These are phyloP conservation scores for Odontomyia ornata DNA, from an alignment of 2,888 invertebrate species.

Conservation along the genomic window DNA sequence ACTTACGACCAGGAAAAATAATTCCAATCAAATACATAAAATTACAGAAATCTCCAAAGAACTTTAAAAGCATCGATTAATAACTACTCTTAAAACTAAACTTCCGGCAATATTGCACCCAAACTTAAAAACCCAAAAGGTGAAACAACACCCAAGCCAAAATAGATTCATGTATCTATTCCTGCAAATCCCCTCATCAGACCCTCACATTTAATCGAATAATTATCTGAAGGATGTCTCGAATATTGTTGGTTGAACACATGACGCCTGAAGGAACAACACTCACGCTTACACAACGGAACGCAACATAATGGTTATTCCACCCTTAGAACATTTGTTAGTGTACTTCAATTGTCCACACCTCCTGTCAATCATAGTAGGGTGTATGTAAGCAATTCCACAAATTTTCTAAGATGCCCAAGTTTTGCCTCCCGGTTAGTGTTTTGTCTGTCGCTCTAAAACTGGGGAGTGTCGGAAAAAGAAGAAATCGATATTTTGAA, in stretches of 20 bases:
- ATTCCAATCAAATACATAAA: no score
- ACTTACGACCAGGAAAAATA: no score
- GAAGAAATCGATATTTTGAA: not conserved
- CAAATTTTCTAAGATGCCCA: not conserved
- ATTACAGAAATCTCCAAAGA: no score
- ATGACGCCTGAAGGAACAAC: conserved; percentile 42
- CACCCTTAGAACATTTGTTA: conserved; percentile 41
- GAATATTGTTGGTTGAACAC: conserved; percentile 38
- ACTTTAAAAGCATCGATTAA: not conserved
- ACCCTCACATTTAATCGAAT: conserved; percentile 16
- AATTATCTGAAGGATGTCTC: conserved; percentile 39
- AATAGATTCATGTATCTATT: conserved; percentile 1
- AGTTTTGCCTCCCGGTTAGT: not conserved
- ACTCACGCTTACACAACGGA: not conserved
- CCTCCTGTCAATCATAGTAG: conserved; percentile 51
- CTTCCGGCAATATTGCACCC: not conserved
- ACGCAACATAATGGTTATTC: conserved; percentile 45
- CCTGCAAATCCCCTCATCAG: not conserved
- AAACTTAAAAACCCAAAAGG: conserved; percentile 6
- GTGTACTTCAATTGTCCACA: conserved; percentile 49
- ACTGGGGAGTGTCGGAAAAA: conserved; percentile 21
- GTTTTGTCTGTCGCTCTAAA: not conserved
- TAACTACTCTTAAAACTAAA: conserved; percentile 8
- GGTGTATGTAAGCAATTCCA: not conserved
- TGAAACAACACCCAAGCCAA: not conserved